Evolutionary conservation across 2,888 invertebrate genomes (phyloP), one percentile per base, ranked within the genome.

Genomic region (Capitulum mitella): DNA sequence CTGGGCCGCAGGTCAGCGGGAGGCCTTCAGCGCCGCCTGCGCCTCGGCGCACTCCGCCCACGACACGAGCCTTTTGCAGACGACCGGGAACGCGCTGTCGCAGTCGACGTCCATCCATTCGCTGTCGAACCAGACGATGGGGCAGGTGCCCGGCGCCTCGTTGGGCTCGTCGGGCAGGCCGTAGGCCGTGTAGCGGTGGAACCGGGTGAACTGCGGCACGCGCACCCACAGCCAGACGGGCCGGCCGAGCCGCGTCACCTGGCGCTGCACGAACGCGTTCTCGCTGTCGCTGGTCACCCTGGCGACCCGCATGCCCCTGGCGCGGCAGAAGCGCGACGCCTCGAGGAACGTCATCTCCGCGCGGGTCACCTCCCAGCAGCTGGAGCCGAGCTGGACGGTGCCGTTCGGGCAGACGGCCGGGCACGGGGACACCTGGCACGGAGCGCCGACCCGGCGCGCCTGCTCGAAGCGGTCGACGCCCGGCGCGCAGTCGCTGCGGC

Each of bases 121-220:
- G 37, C 70, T 40, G 26, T 70, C 70, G 70, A 40, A 70, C 70
- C 70, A 70, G 37, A 40, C 37, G 70, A 70, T 70, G 26, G 37
- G 6, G 40, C 70, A 70, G 70, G 1, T 2, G 37, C 2, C 0
- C 8, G 26, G 6, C 8, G 29, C 16, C 40, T 70, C 70, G 40
- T 70, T 70, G 22, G 70, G 70, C 26, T 70, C 70, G 70, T 37
- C 8, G 26, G 70, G 70, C 5, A 70, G 70, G 26, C 70, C 70
- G 70, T 70, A 70, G 10, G 70, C 16, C 40, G 8, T 40, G 70
- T 70, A 70, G 22, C 10, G 8, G 70, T 70, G 70, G 6, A 16
- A 70, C 40, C 22, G 16, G 37, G 70, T 22, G 70, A 70, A 70
- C 37, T 2, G 14, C 34, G 10, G 8, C 3, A 3, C 22, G 6